Percentiles rank a stretch among this genome's conserved stretches.
Conservation (phyloP, 2,888 invertebrate genomes). For the Stictocephala bisonia region DNA sequence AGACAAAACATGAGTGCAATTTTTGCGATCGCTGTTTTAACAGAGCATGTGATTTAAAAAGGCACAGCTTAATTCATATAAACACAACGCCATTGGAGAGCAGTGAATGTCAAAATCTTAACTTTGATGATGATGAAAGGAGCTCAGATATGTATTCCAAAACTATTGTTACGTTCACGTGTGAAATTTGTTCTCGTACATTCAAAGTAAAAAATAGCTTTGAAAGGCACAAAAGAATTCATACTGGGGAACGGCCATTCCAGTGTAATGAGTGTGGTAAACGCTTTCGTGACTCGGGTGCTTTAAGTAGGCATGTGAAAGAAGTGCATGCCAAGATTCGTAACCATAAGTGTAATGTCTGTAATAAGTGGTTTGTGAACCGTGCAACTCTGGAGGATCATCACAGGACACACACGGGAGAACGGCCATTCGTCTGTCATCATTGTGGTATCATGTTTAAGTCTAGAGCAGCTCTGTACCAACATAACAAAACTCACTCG, state of each 20-base stretch:
- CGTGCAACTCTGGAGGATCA: conserved; percentile 66
- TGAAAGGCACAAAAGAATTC: conserved; percentile 64
- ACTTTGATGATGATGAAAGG: neutral
- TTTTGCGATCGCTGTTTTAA: conserved; percentile 7
- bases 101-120: neutral
- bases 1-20: conserved; percentile 1
- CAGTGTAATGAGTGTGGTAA: conserved; percentile 65
- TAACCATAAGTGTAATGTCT: conserved; percentile 67
- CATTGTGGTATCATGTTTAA: conserved; percentile 66
- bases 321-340: conserved; percentile 66
- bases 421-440: conserved; percentile 65
- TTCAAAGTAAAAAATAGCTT: conserved; percentile 44
- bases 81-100: neutral
- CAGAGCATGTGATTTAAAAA: neutral
- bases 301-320: conserved; percentile 66
- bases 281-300: conserved; percentile 50
- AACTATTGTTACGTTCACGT: conserved; percentile 59
- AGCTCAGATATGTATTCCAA: neutral
- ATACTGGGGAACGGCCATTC: conserved; percentile 67
- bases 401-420: conserved; percentile 65
- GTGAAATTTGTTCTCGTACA: conserved; percentile 62
- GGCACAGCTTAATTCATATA: conserved; percentile 22
- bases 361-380: conserved; percentile 67
- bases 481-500: conserved; percentile 66
- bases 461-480: conserved; percentile 65